A percentile compares a stretch with the other conserved stretches of the same genome.
phyloP scores from a whole-genome alignment of 2,797 vertebrate genomes.

The Anguilla megastoma region DNA sequence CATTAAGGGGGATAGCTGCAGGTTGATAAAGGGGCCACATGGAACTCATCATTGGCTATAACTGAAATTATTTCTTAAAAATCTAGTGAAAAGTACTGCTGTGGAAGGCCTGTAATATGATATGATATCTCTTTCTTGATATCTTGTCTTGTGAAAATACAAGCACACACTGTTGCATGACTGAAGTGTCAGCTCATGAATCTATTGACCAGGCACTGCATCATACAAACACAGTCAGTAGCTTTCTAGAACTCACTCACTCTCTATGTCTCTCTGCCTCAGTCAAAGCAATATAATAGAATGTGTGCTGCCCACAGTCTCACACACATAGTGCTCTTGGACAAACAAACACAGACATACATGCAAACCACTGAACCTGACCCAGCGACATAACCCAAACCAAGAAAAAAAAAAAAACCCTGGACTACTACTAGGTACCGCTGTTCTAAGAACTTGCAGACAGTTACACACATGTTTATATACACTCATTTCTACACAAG shows the following conservation, averaged over 20 bases:
- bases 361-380: not conserved
- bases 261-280: not conserved
- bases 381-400: not conserved
- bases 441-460: conserved; percentile 23
- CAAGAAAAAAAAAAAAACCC: not conserved
- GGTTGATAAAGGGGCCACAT: not conserved
- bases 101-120: not conserved
- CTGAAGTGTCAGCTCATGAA: not conserved
- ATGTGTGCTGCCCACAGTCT: not conserved
- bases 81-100: not conserved
- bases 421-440: not conserved
- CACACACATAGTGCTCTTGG: not conserved
- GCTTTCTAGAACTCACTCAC: not conserved
- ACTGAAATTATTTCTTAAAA: not conserved
- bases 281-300: not conserved
- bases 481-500: not conserved
- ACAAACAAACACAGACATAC: not conserved
- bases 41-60: not conserved
- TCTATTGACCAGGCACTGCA: not conserved
- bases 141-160: not conserved
- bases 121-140: not conserved
- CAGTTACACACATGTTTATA: conserved; percentile 3
- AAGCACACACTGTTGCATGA: not conserved
- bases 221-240: not conserved
- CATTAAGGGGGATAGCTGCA: not conserved